Percentiles rank a stretch among this genome's conserved stretches.
phyloP scores from a whole-genome alignment of 2,797 vertebrate genomes.

The Lepus townsendii region DNA sequence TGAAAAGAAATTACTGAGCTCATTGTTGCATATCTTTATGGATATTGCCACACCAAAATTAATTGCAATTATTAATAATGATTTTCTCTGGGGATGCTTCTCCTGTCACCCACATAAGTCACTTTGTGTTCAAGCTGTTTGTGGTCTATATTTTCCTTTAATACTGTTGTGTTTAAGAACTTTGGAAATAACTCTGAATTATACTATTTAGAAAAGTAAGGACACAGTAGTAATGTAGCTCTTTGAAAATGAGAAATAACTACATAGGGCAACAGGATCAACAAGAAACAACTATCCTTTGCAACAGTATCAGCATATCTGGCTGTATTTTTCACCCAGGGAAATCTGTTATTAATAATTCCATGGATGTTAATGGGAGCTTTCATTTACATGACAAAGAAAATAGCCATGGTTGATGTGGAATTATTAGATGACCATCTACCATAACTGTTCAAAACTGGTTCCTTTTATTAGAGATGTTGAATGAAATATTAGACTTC shows the following conservation, averaged over 20 bases:
- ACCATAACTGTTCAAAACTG: constrained; percentile 32
- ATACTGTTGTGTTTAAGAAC: constrained; percentile 60
- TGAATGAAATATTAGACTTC: constrained; percentile 20
- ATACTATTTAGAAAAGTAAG: constrained; percentile 9
- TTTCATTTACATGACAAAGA: constrained; percentile 49
- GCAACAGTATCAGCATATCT: neutral
- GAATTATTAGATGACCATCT: constrained; percentile 56
- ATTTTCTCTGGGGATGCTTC: constrained; percentile 80
- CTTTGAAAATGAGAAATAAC: constrained; percentile 13
- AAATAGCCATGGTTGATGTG: constrained; percentile 39
- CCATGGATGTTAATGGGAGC: constrained; percentile 41
- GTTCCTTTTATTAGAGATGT: neutral
- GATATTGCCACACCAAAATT: constrained; percentile 86
- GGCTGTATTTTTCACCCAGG: neutral
- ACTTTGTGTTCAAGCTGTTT: constrained; percentile 65
- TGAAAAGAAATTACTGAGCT: constrained; percentile 86
- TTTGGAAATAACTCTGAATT: constrained; percentile 46
- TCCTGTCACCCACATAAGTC: constrained; percentile 77
- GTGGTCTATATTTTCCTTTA: constrained; percentile 55
- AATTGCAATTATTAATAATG: constrained; percentile 87
- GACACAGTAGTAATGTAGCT: constrained; percentile 42
- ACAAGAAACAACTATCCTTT: neutral
- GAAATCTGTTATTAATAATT: constrained; percentile 51
- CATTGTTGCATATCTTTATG: constrained; percentile 85
- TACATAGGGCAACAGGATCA: neutral